Evolutionary conservation across 2,888 invertebrate genomes (phyloP), one percentile per base, ranked within the genome.

Genomic region (Palloptera scutellata): DNA sequence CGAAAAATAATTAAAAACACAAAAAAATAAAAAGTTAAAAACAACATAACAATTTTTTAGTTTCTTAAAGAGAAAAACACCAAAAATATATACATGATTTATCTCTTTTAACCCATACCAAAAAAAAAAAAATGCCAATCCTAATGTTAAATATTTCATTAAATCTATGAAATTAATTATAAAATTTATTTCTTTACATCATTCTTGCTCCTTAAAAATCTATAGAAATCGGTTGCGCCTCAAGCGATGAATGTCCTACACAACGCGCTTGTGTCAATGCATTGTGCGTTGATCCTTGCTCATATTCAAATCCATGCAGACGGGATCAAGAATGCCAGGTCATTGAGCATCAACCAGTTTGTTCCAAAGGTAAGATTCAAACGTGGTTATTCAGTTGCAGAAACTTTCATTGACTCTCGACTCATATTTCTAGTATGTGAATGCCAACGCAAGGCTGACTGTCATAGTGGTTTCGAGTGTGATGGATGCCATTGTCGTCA

Each of bases 271-370:
- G 96, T 83, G 87, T 94, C 76, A 89, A 90, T 80, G 89, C 91
- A 19, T 88, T 91, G 74, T 96, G 96, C 80, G 88, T 91, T 70
- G 94, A 94, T 85, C 95, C 95, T 20, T 96, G 95, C 84, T 88
- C 89, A 13, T 87, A 87, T 82, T 89, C 87, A 30, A 91, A 92
- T 72, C 94, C 93, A 1, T 96, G 95, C 81, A 86, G 88, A 40
- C 84, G 87, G 54, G 89, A 90, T 61, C 92, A 95, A 77, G 91
- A 93, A 74, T 96, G 95, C 80, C 91, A 91, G 76, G 93, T 95
- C 57, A 88, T 92, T 77, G 88, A 93, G 77, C 95, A 95, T 83
- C 91, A 92, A 81, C 92, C 95, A 10, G 91, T 93, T 69, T 96
- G 95, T 82, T 90, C 91, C 52, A 91, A 91, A 87, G 92, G 94